Conservation (phyloP, 2,888 invertebrate genomes). For the Epistrophe eligans region DNA sequence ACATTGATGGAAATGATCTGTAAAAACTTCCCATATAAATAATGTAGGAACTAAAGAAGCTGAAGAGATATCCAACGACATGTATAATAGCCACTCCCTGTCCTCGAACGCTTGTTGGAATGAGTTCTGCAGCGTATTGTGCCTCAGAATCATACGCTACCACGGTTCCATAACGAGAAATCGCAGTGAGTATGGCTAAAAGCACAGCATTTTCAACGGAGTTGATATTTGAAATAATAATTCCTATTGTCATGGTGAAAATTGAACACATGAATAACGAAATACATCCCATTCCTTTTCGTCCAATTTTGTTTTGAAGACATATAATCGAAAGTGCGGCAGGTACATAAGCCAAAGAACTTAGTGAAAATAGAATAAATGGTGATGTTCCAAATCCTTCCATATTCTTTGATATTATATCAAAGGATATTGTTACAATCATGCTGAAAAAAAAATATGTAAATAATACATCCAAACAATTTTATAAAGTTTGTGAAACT, state of each 20-base stretch:
- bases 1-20: constrained; percentile 85
- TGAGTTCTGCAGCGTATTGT: constrained; percentile 87
- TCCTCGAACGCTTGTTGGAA: constrained; percentile 87
- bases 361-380: constrained; percentile 85
- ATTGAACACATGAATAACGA: constrained; percentile 85
- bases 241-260: constrained; percentile 84
- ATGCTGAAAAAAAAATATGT: constrained; percentile 82
- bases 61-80: constrained; percentile 86
- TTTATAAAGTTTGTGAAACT: constrained; percentile 77
- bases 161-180: constrained; percentile 86
- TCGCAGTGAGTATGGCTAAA: constrained; percentile 84
- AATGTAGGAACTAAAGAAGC: constrained; percentile 86
- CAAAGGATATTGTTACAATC: constrained; percentile 86
- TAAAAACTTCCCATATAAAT: constrained; percentile 84
- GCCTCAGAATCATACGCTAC: constrained; percentile 87
- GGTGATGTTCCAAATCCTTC: constrained; percentile 85
- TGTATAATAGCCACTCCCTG: constrained; percentile 87
- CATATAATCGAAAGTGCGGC: constrained; percentile 83
- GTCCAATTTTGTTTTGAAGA: constrained; percentile 82
- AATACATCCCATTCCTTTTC: constrained; percentile 85
- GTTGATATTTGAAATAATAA: constrained; percentile 82
- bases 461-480: not conserved
- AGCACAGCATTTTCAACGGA: constrained; percentile 81
- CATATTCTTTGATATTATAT: constrained; percentile 86
- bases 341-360: constrained; percentile 85